phyloP scores from a whole-genome alignment of 2,113 vertebrate species.

The Bos taurus region DNA sequence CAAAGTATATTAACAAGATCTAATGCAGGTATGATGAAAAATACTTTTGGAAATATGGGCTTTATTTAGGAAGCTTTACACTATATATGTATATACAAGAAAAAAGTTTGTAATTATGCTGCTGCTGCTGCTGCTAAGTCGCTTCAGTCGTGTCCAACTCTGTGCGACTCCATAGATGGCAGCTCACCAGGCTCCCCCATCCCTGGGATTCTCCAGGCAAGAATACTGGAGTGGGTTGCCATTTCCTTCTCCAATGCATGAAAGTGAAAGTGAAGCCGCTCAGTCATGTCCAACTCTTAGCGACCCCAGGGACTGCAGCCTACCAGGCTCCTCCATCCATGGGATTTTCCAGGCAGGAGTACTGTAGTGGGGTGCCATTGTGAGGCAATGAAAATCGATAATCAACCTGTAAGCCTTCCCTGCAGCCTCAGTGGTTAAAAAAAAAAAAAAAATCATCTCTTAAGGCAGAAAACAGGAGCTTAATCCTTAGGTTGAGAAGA shows the following conservation, averaged over 20 bases:
- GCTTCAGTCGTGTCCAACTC: fast-evolving
- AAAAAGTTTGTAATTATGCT: not conserved
- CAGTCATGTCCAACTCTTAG: fast-evolving
- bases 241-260: not conserved
- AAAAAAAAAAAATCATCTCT: not conserved
- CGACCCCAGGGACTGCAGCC: not conserved
- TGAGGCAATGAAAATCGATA: not conserved
- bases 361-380: not conserved
- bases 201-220: not conserved
- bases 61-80: not conserved
- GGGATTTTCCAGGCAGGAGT: not conserved
- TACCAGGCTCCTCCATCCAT: not conserved
- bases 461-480: not conserved
- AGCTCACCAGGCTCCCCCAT: not conserved
- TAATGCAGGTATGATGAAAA: not conserved
- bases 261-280: not conserved
- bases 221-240: not conserved
- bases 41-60: not conserved
- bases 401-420: not conserved
- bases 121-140: not conserved
- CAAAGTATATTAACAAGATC: not conserved
- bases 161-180: not conserved
- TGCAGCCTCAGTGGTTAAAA: not conserved
- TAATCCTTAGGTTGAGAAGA: not conserved
- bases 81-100: not conserved